Evolutionary conservation across 2,888 invertebrate genomes (phyloP).

Genomic region (Clanis bilineata): DNA sequence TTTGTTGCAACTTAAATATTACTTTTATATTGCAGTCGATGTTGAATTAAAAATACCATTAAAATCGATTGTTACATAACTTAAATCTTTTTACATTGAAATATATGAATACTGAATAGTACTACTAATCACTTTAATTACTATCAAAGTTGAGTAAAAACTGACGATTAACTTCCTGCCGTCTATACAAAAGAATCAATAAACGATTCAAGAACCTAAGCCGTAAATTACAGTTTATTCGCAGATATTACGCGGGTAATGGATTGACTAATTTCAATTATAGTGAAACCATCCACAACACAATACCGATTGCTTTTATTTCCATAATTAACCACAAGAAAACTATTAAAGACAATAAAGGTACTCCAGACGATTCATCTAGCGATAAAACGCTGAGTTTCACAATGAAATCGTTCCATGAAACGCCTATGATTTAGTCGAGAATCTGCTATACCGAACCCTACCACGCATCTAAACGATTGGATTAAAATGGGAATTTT

Average conservation of each 20-base stretch:
- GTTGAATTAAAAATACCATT: too few species aligned
- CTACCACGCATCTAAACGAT: constrained; percentile 1
- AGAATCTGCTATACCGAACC: background rate
- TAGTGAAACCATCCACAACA: background rate
- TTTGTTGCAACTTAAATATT: too few species aligned
- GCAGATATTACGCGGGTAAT: background rate
- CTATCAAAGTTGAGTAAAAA: background rate
- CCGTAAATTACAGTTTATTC: background rate
- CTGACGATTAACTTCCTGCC: background rate
- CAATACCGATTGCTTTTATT: constrained; percentile 7
- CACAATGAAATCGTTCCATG: constrained; percentile 3
- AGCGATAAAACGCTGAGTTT: constrained; percentile 2
- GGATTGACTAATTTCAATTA: constrained; percentile 2
- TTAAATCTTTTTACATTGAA: too few species aligned
- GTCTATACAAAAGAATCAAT: background rate
- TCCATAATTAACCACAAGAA: constrained; percentile 11
- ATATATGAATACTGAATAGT: too few species aligned
- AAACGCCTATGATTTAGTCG: background rate
- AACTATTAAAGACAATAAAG: constrained; percentile 5
- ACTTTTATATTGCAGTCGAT: too few species aligned
- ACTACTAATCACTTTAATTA: background rate
- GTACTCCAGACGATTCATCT: background rate
- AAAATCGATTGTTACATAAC: too few species aligned
- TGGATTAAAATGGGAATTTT: background rate
- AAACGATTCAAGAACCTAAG: background rate